Conservation (phyloP, 2,113 vertebrate genomes). For the Phodopus roborovskii region DNA sequence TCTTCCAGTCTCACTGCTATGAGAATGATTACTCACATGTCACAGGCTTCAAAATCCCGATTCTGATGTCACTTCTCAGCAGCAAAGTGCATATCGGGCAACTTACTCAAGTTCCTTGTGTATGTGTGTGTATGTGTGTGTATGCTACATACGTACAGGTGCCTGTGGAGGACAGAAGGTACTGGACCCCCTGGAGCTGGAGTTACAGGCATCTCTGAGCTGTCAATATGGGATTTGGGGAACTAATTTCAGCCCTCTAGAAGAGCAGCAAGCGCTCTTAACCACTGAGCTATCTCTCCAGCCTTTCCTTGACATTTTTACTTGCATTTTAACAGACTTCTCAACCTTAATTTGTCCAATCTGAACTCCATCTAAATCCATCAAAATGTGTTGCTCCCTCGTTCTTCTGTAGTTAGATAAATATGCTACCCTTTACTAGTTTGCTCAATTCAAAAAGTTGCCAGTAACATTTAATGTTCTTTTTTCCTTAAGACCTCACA, state of each 20-base stretch:
- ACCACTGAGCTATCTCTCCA: neutral
- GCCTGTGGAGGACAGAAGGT: neutral
- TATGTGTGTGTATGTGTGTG: neutral
- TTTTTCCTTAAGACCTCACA: neutral
- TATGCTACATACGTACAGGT: too few species aligned
- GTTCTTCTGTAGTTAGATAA: neutral
- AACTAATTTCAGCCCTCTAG: neutral
- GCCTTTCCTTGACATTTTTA: neutral
- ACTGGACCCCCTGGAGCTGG: neutral
- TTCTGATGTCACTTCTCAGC: neutral
- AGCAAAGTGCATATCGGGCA: neutral
- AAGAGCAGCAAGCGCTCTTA: neutral
- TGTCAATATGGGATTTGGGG: neutral
- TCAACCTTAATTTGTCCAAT: slow-evolving; percentile 27
- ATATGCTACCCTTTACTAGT: neutral
- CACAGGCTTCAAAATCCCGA: neutral
- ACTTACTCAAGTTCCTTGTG: neutral
- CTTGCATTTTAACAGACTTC: neutral
- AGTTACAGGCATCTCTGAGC: neutral
- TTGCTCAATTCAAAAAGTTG: neutral
- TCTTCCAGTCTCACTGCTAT: neutral
- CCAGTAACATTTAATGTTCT: neutral
- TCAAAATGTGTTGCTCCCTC: neutral
- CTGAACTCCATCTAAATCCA: slow-evolving; percentile 2
- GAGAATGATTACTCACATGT: neutral